Evolutionary conservation across 2,113 vertebrate species (phyloP).

Genomic region (Odobenus rosmarus): DNA sequence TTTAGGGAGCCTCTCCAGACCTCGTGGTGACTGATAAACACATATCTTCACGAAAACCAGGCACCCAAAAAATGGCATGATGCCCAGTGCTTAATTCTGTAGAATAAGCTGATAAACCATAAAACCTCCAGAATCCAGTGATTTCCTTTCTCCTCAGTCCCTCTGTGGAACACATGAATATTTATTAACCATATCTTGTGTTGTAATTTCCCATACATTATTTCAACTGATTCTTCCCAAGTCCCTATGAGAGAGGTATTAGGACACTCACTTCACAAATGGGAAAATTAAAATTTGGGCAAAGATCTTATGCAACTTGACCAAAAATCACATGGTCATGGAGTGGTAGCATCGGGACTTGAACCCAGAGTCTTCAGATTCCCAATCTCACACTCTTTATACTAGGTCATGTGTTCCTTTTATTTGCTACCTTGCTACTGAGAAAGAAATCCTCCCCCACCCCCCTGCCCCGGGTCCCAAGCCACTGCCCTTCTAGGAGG

Average conservation of each 20-base stretch:
- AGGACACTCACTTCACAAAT: background rate
- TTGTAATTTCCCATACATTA: background rate
- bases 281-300: background rate
- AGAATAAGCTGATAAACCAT: slow-evolving; percentile 54
- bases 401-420: background rate
- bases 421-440: background rate
- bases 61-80: background rate
- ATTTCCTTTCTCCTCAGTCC: slow-evolving; percentile 24
- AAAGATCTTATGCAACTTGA: background rate
- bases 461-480: background rate
- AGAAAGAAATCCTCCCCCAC: background rate
- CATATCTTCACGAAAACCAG: background rate
- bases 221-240: slow-evolving; percentile 28
- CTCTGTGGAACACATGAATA: slow-evolving; percentile 47
- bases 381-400: background rate
- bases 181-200: background rate
- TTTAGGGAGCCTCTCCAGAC: background rate
- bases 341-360: background rate
- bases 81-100: background rate
- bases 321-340: background rate
- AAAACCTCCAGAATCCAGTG: slow-evolving; percentile 15
- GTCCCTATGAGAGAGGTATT: background rate
- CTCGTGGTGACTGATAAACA: background rate
- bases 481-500: background rate
- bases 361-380: background rate